Conservation (phyloP, 2,888 invertebrate species). For the Odontocerum albicorne region DNA sequence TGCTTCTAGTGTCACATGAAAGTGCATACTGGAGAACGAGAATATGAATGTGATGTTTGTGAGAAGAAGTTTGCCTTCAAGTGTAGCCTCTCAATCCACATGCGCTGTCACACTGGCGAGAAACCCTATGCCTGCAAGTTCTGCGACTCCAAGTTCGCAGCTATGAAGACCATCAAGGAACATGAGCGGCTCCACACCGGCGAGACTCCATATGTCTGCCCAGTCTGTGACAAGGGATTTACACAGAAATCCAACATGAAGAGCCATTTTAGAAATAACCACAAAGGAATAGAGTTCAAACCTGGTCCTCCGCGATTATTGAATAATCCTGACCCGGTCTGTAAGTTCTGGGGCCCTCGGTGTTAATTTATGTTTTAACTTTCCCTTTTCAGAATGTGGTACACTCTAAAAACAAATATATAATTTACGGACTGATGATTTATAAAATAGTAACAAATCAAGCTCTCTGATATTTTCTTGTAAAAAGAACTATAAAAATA, state of each 20-base stretch:
- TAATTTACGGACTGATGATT: too few relatives aligned
- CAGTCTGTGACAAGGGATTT: constrained; percentile 31
- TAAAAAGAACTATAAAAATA: too few relatives aligned
- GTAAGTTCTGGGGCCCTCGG: too few relatives aligned
- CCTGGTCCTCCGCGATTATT: too few relatives aligned
- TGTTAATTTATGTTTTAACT: too few relatives aligned
- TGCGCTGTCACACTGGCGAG: constrained; percentile 32
- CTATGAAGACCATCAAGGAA: constrained; percentile 31
- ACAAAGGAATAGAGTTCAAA: constrained; percentile 29
- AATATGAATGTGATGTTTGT: constrained; percentile 31
- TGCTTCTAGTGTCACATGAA: constrained; percentile 33
- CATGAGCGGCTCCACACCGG: constrained; percentile 35
- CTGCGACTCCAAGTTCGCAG: constrained; percentile 32
- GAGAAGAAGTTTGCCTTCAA: constrained; percentile 29
- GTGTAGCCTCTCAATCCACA: constrained; percentile 29
- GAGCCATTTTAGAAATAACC: constrained; percentile 34
- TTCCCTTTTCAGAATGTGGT: too few relatives aligned
- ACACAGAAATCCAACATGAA: constrained; percentile 35
- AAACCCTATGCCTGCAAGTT: constrained; percentile 34
- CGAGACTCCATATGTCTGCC: constrained; percentile 32
- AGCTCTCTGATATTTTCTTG: too few relatives aligned
- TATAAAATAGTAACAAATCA: too few relatives aligned
- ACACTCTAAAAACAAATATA: too few relatives aligned
- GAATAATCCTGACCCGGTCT: too few relatives aligned
- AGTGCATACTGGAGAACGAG: constrained; percentile 30